A percentile compares a stretch with the other conserved stretches of the same genome.
Evolutionary conservation across 2,888 invertebrate genomes (phyloP).

Genomic region (Encarsia formosa): DNA sequence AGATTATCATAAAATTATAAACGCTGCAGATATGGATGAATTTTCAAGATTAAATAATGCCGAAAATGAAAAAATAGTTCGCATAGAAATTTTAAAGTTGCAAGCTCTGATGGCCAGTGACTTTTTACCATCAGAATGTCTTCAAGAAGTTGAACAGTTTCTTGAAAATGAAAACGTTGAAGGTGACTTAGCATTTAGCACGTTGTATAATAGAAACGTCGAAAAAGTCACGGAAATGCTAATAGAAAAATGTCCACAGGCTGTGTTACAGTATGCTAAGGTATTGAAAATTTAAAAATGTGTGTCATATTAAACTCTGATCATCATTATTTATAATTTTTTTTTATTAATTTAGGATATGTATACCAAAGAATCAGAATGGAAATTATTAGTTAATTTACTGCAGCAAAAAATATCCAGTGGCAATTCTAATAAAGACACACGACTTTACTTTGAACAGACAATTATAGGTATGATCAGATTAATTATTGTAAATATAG

Average conservation of each 20-base stretch:
- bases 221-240: conserved; percentile 56
- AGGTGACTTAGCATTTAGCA: conserved; percentile 56
- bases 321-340: conserved; percentile 1
- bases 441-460: conserved; percentile 39
- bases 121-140: conserved; percentile 55
- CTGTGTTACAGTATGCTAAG: conserved; percentile 63
- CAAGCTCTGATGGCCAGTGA: conserved; percentile 60
- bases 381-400: conserved; percentile 46
- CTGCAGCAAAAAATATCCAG: conserved; percentile 41
- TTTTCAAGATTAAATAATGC: conserved; percentile 29
- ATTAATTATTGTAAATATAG: too few species aligned
- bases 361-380: conserved; percentile 46
- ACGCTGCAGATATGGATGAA: conserved; percentile 32
- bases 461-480: conserved; percentile 46
- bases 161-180: conserved; percentile 56
- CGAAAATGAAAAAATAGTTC: conserved; percentile 29
- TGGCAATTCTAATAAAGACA: conserved; percentile 35
- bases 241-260: conserved; percentile 60
- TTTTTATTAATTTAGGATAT: conserved; percentile 36
- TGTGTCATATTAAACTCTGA: too few species aligned
- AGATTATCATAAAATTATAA: conserved; percentile 36
- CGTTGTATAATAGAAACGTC: conserved; percentile 52
- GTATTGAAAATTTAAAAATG: conserved; percentile 51
- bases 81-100: conserved; percentile 45
- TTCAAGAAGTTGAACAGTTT: conserved; percentile 62